Conservation (phyloP, 2,888 invertebrate species). For the Trichogramma evanescens region DNA sequence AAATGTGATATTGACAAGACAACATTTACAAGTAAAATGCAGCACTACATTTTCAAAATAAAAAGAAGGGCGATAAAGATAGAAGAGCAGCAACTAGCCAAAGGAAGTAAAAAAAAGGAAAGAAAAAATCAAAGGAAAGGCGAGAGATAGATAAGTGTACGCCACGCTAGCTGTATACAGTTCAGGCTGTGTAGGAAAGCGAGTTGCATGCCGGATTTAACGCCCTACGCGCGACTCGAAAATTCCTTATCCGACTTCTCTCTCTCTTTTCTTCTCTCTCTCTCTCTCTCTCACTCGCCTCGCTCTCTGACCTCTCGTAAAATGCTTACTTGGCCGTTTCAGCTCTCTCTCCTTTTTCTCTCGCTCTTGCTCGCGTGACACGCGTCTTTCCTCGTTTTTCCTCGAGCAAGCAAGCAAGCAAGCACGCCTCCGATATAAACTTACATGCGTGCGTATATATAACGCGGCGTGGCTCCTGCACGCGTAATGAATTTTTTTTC, state of each 20-base stretch:
- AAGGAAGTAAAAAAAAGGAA: too few species aligned
- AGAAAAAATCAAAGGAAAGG: too few species aligned
- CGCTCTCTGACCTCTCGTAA: conserved; percentile 6
- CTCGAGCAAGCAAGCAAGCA: background rate
- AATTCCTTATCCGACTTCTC: conserved; percentile 23
- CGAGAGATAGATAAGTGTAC: too few species aligned
- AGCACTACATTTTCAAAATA: too few species aligned
- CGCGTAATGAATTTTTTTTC: too few species aligned
- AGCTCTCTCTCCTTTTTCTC: background rate
- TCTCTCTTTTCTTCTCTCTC: background rate
- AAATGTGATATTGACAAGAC: too few species aligned
- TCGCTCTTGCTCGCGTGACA: background rate
- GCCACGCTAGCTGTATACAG: too few species aligned
- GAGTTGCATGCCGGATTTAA: conserved; percentile 17
- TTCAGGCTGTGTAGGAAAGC: too few species aligned
- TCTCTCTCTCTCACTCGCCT: background rate
- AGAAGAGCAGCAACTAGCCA: too few species aligned
- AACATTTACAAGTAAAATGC: too few species aligned
- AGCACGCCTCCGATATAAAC: background rate
- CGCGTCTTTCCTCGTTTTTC: background rate
- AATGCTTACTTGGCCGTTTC: conserved; percentile 18
- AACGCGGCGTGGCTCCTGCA: too few species aligned
- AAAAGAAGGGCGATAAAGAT: too few species aligned
- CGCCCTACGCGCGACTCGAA: conserved; percentile 18
- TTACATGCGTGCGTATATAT: background rate